These are phyloP conservation scores for Microhierax caerulescens DNA, from an alignment of 2,797 vertebrate genomes.

Conservation along the genomic window DNA sequence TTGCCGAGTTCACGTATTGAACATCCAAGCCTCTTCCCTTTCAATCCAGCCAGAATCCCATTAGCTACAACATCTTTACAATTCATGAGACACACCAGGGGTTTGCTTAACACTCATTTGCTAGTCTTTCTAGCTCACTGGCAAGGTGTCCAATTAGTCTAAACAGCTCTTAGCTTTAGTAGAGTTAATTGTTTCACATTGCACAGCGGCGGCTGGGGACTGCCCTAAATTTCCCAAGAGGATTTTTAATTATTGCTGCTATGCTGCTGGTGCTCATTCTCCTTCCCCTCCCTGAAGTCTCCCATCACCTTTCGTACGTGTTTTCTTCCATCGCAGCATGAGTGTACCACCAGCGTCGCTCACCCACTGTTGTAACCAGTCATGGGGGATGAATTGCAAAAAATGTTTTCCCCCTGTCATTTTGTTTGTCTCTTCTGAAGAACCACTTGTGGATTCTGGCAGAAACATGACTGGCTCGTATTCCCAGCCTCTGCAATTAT, in stretches of 20 bases:
- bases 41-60: not conserved
- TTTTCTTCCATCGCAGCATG: not conserved
- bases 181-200: not conserved
- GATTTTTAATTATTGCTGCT: not conserved
- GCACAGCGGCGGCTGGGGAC: rapidly evolving
- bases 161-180: not conserved
- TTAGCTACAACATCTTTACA: not conserved
- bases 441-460: not conserved
- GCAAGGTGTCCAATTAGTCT: constrained; percentile 21
- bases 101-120: not conserved
- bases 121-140: not conserved
- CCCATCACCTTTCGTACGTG: not conserved
- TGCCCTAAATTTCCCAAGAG: not conserved
- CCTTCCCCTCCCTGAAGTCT: not conserved
- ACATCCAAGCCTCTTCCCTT: not conserved
- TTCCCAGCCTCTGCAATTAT: not conserved
- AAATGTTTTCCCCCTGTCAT: not conserved
- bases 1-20: not conserved
- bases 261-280: not conserved
- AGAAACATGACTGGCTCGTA: rapidly evolving
- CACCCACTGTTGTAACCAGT: not conserved
- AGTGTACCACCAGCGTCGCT: not conserved
- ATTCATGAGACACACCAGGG: not conserved
- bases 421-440: not conserved
- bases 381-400: not conserved